Conservation (phyloP, 2,113 vertebrate genomes). For the Rhabdornis inornatus region DNA sequence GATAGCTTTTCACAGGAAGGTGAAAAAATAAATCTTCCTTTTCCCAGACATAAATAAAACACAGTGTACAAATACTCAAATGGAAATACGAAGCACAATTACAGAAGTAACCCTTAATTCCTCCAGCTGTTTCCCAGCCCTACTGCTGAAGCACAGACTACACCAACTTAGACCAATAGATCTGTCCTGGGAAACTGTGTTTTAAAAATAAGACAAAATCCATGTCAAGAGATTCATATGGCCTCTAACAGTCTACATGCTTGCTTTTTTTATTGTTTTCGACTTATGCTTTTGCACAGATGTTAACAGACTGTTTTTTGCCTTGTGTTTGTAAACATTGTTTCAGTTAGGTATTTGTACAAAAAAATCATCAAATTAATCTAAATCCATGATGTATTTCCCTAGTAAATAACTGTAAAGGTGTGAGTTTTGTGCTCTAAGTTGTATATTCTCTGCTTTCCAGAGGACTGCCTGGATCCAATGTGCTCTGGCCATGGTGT, state of each 20-base stretch:
- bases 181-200: not conserved
- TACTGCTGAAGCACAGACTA: not conserved
- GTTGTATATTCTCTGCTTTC: not conserved
- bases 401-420: not conserved
- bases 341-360: not conserved
- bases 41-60: not conserved
- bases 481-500: conserved; percentile 89
- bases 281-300: not conserved
- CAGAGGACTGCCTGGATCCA: conserved; percentile 94
- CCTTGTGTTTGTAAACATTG: not conserved
- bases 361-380: not conserved
- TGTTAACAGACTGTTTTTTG: not conserved
- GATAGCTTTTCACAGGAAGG: not conserved
- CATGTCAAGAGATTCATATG: not conserved
- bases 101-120: not conserved
- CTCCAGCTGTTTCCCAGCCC: not conserved
- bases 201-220: not conserved
- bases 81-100: not conserved
- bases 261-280: not conserved
- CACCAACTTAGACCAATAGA: not conserved
- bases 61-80: not conserved
- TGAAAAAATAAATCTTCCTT: not conserved
- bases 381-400: not conserved
- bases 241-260: not conserved
- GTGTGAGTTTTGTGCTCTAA: not conserved